Percentiles rank a stretch among this genome's conserved stretches.
Evolutionary conservation across 2,797 vertebrate genomes (phyloP).

Genomic region (Ambastaia sidthimunki): DNA sequence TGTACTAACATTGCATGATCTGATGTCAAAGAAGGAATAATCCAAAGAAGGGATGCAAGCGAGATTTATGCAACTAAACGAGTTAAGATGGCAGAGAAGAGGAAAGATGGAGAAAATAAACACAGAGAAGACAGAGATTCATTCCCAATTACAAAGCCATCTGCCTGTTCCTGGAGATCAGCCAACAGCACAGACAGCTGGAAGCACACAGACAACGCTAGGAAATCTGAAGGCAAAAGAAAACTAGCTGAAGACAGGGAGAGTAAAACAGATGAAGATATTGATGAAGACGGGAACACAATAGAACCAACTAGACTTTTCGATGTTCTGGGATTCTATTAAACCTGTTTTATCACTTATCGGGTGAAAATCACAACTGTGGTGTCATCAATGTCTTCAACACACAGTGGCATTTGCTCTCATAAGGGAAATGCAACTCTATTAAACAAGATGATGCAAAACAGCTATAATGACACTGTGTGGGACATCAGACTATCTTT

Average conservation of each 20-base stretch:
- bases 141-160: slow-evolving; percentile 88
- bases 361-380: too few relatives aligned
- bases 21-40: neutral
- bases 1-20: slow-evolving; percentile 6
- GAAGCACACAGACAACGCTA: slow-evolving; percentile 61
- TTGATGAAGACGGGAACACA: slow-evolving; percentile 31
- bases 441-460: neutral
- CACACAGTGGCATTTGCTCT: neutral
- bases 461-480: neutral
- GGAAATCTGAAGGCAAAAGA: slow-evolving; percentile 64
- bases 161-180: slow-evolving; percentile 85
- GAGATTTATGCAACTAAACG: slow-evolving; percentile 79
- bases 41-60: slow-evolving; percentile 31
- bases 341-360: too few relatives aligned
- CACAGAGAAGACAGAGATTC: slow-evolving; percentile 74
- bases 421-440: neutral
- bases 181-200: slow-evolving; percentile 87
- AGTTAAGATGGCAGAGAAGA: slow-evolving; percentile 40
- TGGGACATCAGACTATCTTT: neutral
- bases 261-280: slow-evolving; percentile 35
- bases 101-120: slow-evolving; percentile 61
- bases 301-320: neutral
- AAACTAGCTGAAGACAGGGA: slow-evolving; percentile 56
- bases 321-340: neutral
- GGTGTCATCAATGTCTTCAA: neutral